A percentile compares a stretch with the other conserved stretches of the same genome.
Conservation (phyloP, 2,113 vertebrate genomes). For the Tenebrosternarchus preto region DNA sequence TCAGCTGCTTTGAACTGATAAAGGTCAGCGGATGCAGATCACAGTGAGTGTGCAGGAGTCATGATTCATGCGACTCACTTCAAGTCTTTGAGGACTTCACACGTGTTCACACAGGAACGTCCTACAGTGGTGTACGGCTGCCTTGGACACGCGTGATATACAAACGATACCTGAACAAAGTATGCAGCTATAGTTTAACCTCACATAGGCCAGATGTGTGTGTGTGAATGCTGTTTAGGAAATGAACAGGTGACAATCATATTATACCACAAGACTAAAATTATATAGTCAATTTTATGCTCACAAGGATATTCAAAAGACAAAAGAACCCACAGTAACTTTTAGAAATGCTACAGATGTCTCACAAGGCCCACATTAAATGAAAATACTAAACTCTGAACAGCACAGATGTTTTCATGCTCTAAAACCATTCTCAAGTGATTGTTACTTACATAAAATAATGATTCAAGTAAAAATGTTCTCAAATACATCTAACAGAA, state of each 20-base stretch:
- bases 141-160: slow-evolving; percentile 44
- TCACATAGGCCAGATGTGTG: slow-evolving; percentile 13
- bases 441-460: too few species aligned
- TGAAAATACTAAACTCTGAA: not conserved
- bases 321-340: not conserved
- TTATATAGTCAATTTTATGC: not conserved
- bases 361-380: not conserved
- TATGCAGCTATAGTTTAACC: too few species aligned
- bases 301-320: not conserved
- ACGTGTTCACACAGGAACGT: slow-evolving; percentile 35
- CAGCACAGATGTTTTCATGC: not conserved
- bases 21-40: slow-evolving; percentile 4
- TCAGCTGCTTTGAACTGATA: not conserved
- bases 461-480: too few species aligned
- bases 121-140: slow-evolving; percentile 46
- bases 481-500: not conserved
- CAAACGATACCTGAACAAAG: too few species aligned
- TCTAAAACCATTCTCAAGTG: too few species aligned
- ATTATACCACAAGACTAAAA: not conserved
- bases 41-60: slow-evolving; percentile 19
- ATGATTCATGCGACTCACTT: slow-evolving; percentile 28
- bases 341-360: not conserved
- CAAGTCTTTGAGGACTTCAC: slow-evolving; percentile 27
- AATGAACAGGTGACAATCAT: not conserved
- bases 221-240: too few species aligned